Base-by-base conservation (phyloP, 2,797 vertebrate genomes). In the Synaphobranchus kaupii region DNA sequence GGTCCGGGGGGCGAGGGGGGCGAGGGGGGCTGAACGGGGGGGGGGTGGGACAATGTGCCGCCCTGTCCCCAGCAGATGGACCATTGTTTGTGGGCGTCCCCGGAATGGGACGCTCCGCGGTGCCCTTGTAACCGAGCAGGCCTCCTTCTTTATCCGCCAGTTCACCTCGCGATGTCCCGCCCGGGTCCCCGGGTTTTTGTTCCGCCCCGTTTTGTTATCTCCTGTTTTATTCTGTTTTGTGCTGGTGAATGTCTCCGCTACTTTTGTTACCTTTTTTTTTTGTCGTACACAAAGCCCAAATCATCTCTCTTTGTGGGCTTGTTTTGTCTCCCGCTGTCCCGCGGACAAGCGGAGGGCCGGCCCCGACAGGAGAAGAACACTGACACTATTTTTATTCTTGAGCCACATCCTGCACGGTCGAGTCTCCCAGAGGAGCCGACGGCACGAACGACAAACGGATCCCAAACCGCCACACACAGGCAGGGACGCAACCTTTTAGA, bases 51-150 rank as follows among this genome's bases (percentile, higher is more conserved):
- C 89, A 95, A 93, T 93, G 93, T 90, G 90, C 89, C 92, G 92
- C 88, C 89, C 73, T 93, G 89, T 94, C 94, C 92, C 90, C 89
- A 93, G 94, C 95, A 97, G 96, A 97, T 96, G 95, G 96, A 95
- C 93, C 92, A 96, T 94, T 96, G 94, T 94, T 90, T 93, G 89
- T 80, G 76, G 90, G 92, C 94, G 92, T 94, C 93, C 88, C 84
- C 92, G 92, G 91, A 96, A 94, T 90, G 93, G 92, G 88, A 91
- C 91, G 91, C 91, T 92, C 56, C 92, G 92, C 90, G 92, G 86
- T 90, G 73, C 88, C 87, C 90, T 89, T 92, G 90, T 92, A 91
- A 89, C 91, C 93, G 87, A 81, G 90, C 91, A 93, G 92, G 91
- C 93, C 89, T 87, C 89, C 28, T 58, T 94, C 92, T 93, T 93